Evolutionary conservation across 2,797 vertebrate genomes (phyloP).

Genomic region (Leucoraja ocellata): DNA sequence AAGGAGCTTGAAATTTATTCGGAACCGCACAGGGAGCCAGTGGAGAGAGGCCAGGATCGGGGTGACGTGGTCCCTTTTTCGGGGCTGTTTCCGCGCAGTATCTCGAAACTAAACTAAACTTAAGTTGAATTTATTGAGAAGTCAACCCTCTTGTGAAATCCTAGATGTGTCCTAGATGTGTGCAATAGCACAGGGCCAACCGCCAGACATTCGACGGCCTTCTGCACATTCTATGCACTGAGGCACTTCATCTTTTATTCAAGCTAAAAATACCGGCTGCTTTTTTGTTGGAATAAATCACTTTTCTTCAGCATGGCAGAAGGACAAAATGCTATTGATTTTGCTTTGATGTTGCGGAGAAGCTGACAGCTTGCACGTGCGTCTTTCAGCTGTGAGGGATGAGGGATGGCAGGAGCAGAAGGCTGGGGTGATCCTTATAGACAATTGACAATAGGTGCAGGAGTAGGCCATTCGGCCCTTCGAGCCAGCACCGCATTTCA

Average conservation of each 20-base stretch:
- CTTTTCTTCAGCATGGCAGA: background rate
- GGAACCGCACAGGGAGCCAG: too few relatives aligned
- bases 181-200: background rate
- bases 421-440: too few relatives aligned
- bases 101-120: too few relatives aligned
- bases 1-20: too few relatives aligned
- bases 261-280: background rate
- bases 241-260: background rate
- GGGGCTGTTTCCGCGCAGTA: too few relatives aligned
- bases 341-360: background rate
- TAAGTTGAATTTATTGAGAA: background rate
- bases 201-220: background rate
- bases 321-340: background rate
- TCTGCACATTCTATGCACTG: background rate
- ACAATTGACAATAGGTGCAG: too few relatives aligned
- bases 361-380: background rate
- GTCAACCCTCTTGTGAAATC: background rate
- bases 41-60: too few relatives aligned
- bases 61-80: too few relatives aligned
- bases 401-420: too few relatives aligned
- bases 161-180: background rate
- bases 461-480: too few relatives aligned
- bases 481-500: too few relatives aligned
- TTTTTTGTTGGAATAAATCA: background rate
- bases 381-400: background rate